Evolutionary conservation across 2,797 vertebrate species (phyloP).

Genomic region (Glossophaga mutica): DNA sequence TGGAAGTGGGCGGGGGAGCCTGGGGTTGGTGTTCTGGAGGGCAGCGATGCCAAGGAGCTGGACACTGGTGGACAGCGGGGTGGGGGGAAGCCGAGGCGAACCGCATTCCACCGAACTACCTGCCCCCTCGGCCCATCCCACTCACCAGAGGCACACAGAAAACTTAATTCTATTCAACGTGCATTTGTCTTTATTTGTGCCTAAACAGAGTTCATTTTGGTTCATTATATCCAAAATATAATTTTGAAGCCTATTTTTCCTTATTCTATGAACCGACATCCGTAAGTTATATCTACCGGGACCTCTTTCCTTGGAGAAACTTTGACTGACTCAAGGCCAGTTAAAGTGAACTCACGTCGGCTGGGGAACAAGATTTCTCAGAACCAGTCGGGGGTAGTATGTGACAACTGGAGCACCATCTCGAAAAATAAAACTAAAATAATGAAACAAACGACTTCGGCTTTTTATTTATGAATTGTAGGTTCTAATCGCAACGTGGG

Average conservation of each 20-base stretch:
- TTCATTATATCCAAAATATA: no score
- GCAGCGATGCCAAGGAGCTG: accelerated
- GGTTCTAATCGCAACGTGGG: not conserved
- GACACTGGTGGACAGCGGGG: accelerated
- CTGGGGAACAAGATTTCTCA: not conserved
- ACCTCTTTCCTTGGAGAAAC: not conserved
- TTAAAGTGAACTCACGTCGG: not conserved
- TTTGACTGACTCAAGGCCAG: not conserved
- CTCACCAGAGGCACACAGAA: accelerated
- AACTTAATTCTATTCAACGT: not conserved
- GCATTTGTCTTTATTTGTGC: not conserved
- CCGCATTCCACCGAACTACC: accelerated
- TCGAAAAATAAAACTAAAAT: not conserved
- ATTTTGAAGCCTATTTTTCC: not conserved
- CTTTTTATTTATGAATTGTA: not conserved
- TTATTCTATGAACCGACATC: not conserved
- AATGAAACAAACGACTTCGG: not conserved
- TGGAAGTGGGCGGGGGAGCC: not conserved
- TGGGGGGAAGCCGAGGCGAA: not conserved
- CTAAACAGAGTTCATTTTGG: not conserved
- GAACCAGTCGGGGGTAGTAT: not conserved
- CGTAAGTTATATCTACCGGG: accelerated
- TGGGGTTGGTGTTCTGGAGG: accelerated
- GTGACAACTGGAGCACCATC: not conserved
- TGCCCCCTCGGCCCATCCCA: not conserved